Percentiles rank a stretch among this genome's conserved stretches.
Conservation (phyloP, 2,888 invertebrate species). For the Anoplius nigerrimus region DNA sequence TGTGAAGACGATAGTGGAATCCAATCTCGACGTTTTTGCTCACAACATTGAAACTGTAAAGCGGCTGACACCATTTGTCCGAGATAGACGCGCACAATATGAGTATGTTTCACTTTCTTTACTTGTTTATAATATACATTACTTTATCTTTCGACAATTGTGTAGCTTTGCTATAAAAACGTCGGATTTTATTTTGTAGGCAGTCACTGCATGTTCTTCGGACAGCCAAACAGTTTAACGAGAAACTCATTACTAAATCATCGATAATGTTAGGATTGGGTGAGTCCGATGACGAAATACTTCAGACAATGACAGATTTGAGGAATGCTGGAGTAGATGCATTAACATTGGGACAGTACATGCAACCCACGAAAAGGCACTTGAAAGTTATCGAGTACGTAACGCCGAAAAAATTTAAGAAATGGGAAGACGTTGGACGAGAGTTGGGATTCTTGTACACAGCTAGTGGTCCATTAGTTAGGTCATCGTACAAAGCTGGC, state of each 20-base stretch:
- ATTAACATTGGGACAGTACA: slow-evolving; percentile 97
- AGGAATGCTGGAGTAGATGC: slow-evolving; percentile 92
- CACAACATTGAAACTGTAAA: slow-evolving; percentile 99
- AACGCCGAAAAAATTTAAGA: slow-evolving; percentile 93
- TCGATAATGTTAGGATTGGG: slow-evolving; percentile 98
- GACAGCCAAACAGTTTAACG: slow-evolving; percentile 87
- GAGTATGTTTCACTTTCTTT: slow-evolving; percentile 74
- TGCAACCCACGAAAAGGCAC: slow-evolving; percentile 99
- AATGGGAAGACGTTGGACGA: slow-evolving; percentile 89
- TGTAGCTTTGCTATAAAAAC: slow-evolving; percentile 2
- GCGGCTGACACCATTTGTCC: slow-evolving; percentile 90
- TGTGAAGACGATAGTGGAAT: slow-evolving; percentile 84
- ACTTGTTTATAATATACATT: neutral
- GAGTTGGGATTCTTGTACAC: slow-evolving; percentile 96
- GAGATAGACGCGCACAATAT: slow-evolving; percentile 95
- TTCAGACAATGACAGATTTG: slow-evolving; percentile 91
- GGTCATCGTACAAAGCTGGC: slow-evolving; percentile 99
- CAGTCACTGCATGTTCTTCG: slow-evolving; percentile 91
- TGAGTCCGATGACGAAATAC: slow-evolving; percentile 91
- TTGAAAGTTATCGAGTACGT: slow-evolving; percentile 97
- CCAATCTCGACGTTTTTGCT: slow-evolving; percentile 96
- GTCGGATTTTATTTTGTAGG: slow-evolving; percentile 66
- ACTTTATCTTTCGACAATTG: slow-evolving; percentile 2
- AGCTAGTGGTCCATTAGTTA: slow-evolving; percentile 97
- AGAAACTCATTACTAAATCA: slow-evolving; percentile 94